Evolutionary conservation across 1,140 invertebrate species (phyloP).

Genomic region (Ericerus pela): DNA sequence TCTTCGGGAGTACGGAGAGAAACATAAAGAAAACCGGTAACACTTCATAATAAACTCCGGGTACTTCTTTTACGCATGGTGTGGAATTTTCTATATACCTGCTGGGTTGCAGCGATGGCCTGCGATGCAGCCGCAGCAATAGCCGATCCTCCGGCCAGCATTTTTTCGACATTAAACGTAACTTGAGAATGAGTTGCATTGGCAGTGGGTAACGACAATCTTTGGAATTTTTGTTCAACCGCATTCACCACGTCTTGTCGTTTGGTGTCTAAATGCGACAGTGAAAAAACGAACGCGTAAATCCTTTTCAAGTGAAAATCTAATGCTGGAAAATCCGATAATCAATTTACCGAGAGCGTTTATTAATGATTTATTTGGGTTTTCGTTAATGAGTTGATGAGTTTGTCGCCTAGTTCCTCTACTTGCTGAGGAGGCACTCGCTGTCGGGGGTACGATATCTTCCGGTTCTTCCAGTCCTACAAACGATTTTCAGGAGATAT

Average conservation of each 20-base stretch:
- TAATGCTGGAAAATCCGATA: background rate
- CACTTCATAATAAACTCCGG: too few species aligned
- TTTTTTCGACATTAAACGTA: conserved; percentile 12
- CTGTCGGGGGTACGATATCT: background rate
- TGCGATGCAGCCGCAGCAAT: conserved; percentile 90
- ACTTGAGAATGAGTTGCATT: conserved; percentile 5
- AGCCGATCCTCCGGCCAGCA: conserved; percentile 60
- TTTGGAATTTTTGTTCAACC: background rate
- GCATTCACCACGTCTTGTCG: background rate
- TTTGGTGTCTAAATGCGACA: background rate
- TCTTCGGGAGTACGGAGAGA: too few species aligned
- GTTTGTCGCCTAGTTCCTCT: background rate
- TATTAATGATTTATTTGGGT: background rate
- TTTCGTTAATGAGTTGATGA: background rate
- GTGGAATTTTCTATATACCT: too few species aligned
- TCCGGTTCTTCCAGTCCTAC: conserved; percentile 4
- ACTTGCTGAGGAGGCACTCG: background rate
- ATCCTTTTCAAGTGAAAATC: too few species aligned
- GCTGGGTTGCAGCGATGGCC: conserved; percentile 89
- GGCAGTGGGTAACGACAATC: background rate
- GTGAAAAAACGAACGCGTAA: too few species aligned
- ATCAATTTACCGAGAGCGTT: background rate
- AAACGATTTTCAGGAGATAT: too few species aligned
- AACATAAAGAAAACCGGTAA: too few species aligned
- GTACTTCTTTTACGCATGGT: too few species aligned